A percentile compares a stretch with the other conserved stretches of the same genome.
These are phyloP conservation scores for Erythrocebus patas DNA, from an alignment of 2,113 vertebrate genomes.

Conservation along the genomic window DNA sequence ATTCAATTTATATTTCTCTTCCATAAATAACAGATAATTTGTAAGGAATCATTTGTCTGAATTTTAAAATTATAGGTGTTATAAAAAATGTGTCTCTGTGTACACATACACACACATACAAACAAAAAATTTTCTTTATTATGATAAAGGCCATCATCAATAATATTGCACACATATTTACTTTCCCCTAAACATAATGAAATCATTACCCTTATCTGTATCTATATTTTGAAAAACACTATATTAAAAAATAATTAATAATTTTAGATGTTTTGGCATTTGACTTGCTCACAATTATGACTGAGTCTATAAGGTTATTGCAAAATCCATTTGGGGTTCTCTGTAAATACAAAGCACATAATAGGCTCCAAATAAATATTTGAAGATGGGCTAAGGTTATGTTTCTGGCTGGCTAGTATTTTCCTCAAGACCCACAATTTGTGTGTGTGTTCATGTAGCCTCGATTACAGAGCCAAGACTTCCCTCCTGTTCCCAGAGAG, in stretches of 20 bases:
- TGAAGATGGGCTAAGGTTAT: not conserved
- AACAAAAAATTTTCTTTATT: not conserved
- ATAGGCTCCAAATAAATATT: not conserved
- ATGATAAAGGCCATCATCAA: not conserved
- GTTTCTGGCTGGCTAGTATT: not conserved
- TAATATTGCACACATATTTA: not conserved
- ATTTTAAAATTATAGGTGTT: not conserved
- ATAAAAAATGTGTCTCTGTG: not conserved
- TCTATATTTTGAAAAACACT: not conserved
- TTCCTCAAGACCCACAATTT: not conserved
- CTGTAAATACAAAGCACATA: not conserved
- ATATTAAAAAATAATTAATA: not conserved
- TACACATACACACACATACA: not conserved
- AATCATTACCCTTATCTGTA: not conserved
- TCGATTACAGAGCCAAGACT: not conserved
- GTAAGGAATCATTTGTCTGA: not conserved
- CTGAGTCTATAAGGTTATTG: not conserved
- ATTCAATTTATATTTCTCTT: not conserved
- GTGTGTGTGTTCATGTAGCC: not conserved
- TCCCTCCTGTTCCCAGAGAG: not conserved
- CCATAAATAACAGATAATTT: not conserved
- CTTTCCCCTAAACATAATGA: not conserved
- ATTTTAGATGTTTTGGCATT: not conserved
- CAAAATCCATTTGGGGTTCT: not conserved
- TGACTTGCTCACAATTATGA: not conserved